Evolutionary conservation across 2,888 invertebrate species (phyloP).

Genomic region (Trichogramma dendrolimi): DNA sequence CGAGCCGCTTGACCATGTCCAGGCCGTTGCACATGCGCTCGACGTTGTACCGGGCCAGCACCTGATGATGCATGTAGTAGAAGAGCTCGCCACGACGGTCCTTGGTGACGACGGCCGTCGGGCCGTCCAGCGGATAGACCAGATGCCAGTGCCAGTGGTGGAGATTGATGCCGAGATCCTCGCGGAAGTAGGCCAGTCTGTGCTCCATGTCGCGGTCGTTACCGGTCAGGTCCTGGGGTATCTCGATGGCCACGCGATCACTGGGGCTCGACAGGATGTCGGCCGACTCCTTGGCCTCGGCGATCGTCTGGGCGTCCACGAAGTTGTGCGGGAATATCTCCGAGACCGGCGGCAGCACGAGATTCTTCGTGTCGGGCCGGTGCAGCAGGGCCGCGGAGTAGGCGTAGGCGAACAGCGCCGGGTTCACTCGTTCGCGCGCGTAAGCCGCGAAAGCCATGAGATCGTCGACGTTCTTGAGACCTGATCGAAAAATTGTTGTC

Average conservation of each 20-base stretch:
- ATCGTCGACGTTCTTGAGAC: slow-evolving; percentile 67
- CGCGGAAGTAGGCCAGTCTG: slow-evolving; percentile 76
- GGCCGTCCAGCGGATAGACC: slow-evolving; percentile 74
- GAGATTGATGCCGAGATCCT: slow-evolving; percentile 78
- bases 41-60: slow-evolving; percentile 68
- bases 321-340: slow-evolving; percentile 81
- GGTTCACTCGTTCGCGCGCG: slow-evolving; percentile 70
- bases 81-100: slow-evolving; percentile 75
- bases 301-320: slow-evolving; percentile 69
- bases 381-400: slow-evolving; percentile 72
- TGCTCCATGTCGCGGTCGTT: slow-evolving; percentile 72
- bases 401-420: slow-evolving; percentile 75
- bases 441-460: slow-evolving; percentile 68
- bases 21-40: slow-evolving; percentile 73
- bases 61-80: slow-evolving; percentile 75
- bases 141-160: slow-evolving; percentile 92
- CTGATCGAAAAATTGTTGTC: slow-evolving; percentile 47
- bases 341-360: slow-evolving; percentile 69
- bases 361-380: slow-evolving; percentile 65
- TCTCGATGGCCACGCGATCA: slow-evolving; percentile 66
- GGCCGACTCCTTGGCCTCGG: slow-evolving; percentile 66
- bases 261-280: slow-evolving; percentile 59
- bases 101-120: slow-evolving; percentile 64
- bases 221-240: slow-evolving; percentile 74
- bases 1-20: slow-evolving; percentile 60